Evolutionary conservation across 2,888 invertebrate genomes (phyloP).

Genomic region (Chaitophorus viminalis): DNA sequence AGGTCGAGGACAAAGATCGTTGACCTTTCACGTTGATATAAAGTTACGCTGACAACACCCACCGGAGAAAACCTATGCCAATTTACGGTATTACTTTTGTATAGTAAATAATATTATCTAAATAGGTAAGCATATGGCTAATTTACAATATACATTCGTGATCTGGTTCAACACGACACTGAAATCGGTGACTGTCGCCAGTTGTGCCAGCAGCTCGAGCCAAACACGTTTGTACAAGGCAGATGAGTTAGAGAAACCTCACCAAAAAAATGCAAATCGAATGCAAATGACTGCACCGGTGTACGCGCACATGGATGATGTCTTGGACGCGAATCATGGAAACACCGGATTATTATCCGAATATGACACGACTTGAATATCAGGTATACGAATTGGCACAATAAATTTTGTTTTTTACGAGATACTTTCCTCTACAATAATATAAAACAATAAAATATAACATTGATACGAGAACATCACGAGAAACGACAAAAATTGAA

Average conservation of each 20-base stretch:
- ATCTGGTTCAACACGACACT: not conserved
- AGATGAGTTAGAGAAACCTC: not conserved
- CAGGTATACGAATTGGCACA: not conserved
- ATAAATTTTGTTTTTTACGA: not conserved
- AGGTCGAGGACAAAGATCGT: constrained; percentile 55
- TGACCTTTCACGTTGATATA: constrained; percentile 41
- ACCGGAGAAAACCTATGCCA: constrained; percentile 40
- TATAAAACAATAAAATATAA: no score
- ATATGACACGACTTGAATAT: not conserved
- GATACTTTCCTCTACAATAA: not conserved
- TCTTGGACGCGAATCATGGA: not conserved
- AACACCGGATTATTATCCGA: no score
- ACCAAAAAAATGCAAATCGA: not conserved
- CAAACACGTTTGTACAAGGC: constrained; percentile 25
- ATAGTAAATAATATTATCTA: no score
- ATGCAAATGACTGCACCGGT: not conserved
- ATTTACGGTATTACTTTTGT: constrained; percentile 9
- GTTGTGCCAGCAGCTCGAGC: constrained; percentile 19
- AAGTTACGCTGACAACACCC: constrained; percentile 34
- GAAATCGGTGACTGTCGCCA: not conserved
- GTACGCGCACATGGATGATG: no score
- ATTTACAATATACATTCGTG: not conserved
- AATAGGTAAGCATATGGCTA: no score
- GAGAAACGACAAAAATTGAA: constrained; percentile 11
- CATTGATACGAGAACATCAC: not conserved